Evolutionary conservation across 2,797 vertebrate genomes (phyloP), one percentile per base, ranked within the genome.

Genomic region (Psittacula echo): DNA sequence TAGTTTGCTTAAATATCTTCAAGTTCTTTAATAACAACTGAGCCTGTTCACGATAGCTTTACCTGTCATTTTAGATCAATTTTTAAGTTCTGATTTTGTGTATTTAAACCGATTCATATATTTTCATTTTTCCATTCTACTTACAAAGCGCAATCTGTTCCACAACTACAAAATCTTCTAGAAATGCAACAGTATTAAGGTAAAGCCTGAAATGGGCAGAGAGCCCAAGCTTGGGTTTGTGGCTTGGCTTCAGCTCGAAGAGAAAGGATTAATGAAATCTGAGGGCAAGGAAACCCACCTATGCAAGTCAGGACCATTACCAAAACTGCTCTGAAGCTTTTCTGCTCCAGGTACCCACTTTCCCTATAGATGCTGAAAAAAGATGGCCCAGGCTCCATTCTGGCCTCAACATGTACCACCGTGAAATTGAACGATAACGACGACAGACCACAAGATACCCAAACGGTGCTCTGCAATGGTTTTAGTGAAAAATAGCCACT

Each of bases 191-290:
- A 19, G 76, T 67, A 89, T 73, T 91, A 88, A 90, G 51, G 80
- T 89, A 78, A 93, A 96, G 61, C 23, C 48, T 82, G 74, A 77
- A 92, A 82, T 1, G 37, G 91, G 91, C 89, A 88, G 48, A 87
- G 29, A 45, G 94, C 91, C 95, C 89, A 91, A 62, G 37, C 21
- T 67, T 16, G n/a, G 87, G 47, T 93, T 82, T 84, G 87, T 71
- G 87, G 89, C 58, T 94, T 94, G 94, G 91, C 90, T 74, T 65
- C 37, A 90, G 37, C 90, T 88, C 77, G 90, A 32, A 81, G 47
- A 80, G 44, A 83, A 89, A 84, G 62, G 1, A 73, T 44, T 24
- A 88, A 64, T 13, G 24, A 86, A 93, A 88, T 56, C 44, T 0
- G 0, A 87, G 68, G 24, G 48, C 30, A 18, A 68, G 34, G 22